Evolutionary conservation across 1,140 invertebrate species (phyloP), one percentile per base, ranked within the genome.

Genomic region (Dolichoris vasculosae): DNA sequence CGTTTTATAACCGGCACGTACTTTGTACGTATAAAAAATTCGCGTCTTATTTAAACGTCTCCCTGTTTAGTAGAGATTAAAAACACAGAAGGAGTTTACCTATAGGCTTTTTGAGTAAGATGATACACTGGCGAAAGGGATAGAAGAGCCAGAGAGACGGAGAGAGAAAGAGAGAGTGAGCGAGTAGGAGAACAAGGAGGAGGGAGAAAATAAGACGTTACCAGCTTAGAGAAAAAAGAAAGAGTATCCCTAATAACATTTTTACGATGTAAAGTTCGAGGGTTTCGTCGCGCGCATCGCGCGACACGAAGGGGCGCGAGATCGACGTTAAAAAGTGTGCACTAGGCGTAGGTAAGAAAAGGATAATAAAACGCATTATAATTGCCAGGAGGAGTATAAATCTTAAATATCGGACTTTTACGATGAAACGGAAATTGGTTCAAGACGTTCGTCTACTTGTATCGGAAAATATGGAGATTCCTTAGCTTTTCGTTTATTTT

Each of bases 331-430:
- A 88, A 90, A 88, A 84, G 87, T 88, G 87, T 46, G 75, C 80
- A 85, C 69, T 84, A 87, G 87, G 83, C 78, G 59, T 67, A 40
- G 59, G 35, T 87, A 83, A 83, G 86, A 89, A 81, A 87, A 86
- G 86, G 86, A 88, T 90, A 93, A 93, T 91, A 92, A 92, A 93
- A 93, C 87, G 90, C 89, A 90, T 93, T 93, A 93, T 93, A 93
- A 93, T 93, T 93, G 91, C 92, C 89, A 90, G 89, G 89, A 91
- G 88, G 90, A 84, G 78, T 90, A 89, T 93, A 93, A 93, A 93
- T 93, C 91, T 93, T 89, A 87, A 90, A 89, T 90, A 92, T 92
- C 91, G 83, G 91, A 90, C 90, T 90, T 93, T 93, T 93, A 93
- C 89, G 91, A 90, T 85, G 59, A 63, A 88, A 86, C 84, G 88